phyloP scores from a whole-genome alignment of 2,113 vertebrate species.

The Opisthocomus hoazin region DNA sequence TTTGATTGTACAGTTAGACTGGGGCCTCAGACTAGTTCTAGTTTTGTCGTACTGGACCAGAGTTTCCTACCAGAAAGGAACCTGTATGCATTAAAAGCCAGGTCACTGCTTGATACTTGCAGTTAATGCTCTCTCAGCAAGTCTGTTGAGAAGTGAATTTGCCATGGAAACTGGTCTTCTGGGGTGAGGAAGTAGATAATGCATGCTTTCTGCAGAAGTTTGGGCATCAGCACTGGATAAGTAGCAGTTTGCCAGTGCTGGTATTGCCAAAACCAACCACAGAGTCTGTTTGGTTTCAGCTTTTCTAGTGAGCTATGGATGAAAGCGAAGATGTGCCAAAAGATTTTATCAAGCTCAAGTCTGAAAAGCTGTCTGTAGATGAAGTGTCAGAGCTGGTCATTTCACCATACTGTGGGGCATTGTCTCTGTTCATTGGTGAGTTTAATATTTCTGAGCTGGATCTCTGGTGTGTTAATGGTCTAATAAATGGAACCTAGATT shows the following conservation, averaged over 20 bases:
- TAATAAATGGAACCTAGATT: background rate
- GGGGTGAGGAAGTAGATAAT: background rate
- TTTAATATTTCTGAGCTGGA: background rate
- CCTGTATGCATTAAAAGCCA: background rate
- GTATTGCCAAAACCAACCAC: background rate
- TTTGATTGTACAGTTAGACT: background rate
- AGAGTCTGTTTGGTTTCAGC: conserved; percentile 1
- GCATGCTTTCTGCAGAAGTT: background rate
- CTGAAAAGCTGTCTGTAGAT: conserved; percentile 80
- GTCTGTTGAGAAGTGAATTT: background rate
- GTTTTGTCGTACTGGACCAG: background rate
- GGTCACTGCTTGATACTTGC: background rate
- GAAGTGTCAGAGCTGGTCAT: conserved; percentile 77
- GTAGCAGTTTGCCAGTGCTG: background rate
- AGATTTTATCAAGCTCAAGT: conserved; percentile 79
- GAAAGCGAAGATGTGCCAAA: conserved; percentile 54
- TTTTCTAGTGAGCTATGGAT: conserved; percentile 44
- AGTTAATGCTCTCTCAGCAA: background rate
- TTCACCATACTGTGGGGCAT: conserved; percentile 84
- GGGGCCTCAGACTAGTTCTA: background rate
- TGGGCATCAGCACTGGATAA: background rate
- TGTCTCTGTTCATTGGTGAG: conserved; percentile 89
- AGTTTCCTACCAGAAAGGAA: background rate
- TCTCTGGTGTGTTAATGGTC: background rate
- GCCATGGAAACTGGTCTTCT: background rate